phyloP scores from a whole-genome alignment of 1,140 invertebrate genomes.

The Cotesia typhae region DNA sequence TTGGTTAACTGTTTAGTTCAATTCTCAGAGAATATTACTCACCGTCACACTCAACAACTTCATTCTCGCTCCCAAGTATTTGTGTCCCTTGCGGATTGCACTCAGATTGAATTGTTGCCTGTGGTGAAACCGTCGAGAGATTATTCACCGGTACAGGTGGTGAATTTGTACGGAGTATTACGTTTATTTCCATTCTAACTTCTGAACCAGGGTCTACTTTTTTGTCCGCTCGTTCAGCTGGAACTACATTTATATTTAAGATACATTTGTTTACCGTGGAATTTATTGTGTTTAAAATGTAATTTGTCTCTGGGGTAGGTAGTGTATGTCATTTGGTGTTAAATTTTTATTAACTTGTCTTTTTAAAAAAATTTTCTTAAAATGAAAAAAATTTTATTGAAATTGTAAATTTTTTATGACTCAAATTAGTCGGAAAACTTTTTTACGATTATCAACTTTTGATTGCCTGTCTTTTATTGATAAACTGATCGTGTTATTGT shows the following conservation, averaged over 20 bases:
- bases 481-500: too few relatives aligned
- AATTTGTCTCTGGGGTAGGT: too few relatives aligned
- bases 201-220: slow-evolving; percentile 77
- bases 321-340: too few relatives aligned
- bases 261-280: background rate
- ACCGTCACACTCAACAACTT: slow-evolving; percentile 51
- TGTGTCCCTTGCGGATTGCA: slow-evolving; percentile 22
- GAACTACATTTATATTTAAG: slow-evolving; percentile 29
- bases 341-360: too few relatives aligned
- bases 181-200: slow-evolving; percentile 85
- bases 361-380: too few relatives aligned
- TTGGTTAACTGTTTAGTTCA: background rate
- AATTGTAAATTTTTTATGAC: too few relatives aligned
- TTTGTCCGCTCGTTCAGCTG: slow-evolving; percentile 80
- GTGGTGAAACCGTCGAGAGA: slow-evolving; percentile 52
- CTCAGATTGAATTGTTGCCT: slow-evolving; percentile 16
- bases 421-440: too few relatives aligned
- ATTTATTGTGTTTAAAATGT: background rate
- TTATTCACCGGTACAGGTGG: slow-evolving; percentile 58
- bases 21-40: slow-evolving; percentile 18
- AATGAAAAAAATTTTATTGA: too few relatives aligned
- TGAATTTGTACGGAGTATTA: slow-evolving; percentile 72
- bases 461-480: too few relatives aligned
- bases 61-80: slow-evolving; percentile 44
- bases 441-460: too few relatives aligned